Percentiles rank a stretch among this genome's conserved stretches.
phyloP scores from a whole-genome alignment of 2,797 vertebrate genomes.

The Oceanodroma leucorhoa region DNA sequence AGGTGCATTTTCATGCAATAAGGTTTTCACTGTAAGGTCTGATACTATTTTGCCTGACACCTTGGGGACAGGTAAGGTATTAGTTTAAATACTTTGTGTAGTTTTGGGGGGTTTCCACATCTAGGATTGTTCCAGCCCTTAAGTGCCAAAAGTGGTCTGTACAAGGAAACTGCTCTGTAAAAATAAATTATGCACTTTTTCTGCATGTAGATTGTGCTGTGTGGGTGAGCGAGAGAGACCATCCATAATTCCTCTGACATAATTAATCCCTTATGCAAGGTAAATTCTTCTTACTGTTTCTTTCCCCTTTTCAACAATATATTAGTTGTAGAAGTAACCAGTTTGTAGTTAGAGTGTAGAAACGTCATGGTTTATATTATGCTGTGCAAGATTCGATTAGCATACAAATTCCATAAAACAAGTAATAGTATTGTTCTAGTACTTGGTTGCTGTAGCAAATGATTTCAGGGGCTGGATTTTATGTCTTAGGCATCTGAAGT shows the following conservation, averaged over 20 bases:
- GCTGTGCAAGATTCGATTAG: constrained; percentile 13
- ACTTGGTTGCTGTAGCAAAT: not conserved
- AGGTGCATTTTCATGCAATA: not conserved
- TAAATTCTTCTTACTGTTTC: not conserved
- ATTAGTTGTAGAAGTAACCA: not conserved
- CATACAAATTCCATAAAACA: constrained; percentile 10
- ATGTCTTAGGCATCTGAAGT: not conserved
- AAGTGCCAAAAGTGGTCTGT: not conserved
- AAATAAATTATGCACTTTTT: not conserved
- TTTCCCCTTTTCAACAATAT: not conserved
- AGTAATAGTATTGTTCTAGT: constrained; percentile 7
- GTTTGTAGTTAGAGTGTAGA: not conserved
- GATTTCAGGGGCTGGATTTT: not conserved
- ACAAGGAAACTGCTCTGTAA: not conserved
- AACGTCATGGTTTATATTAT: not conserved
- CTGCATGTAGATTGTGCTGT: not conserved
- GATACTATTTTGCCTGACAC: not conserved
- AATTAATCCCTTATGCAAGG: not conserved
- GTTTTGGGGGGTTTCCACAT: not conserved
- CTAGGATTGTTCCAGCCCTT: not conserved
- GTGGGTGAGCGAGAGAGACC: not conserved
- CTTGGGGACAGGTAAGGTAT: not conserved
- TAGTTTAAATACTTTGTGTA: not conserved
- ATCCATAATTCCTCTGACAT: not conserved
- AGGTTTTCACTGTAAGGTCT: not conserved